Conservation (phyloP, 2,888 invertebrate genomes). For the Acanthococcus lagerstroemiae region DNA sequence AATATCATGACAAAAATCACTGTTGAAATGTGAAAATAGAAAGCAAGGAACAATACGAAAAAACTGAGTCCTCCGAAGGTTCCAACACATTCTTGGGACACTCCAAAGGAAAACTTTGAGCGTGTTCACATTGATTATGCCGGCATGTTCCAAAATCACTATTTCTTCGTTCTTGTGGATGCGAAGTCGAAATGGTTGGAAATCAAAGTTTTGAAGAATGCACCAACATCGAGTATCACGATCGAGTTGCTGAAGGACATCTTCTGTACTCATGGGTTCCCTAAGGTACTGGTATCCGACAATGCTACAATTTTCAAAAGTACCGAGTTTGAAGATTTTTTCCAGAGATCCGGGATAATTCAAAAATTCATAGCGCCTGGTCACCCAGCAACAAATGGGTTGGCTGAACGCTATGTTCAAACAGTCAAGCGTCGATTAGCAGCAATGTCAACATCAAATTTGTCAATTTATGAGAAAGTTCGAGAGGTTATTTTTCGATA, state of each 20-base stretch:
- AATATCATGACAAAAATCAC: too few relatives aligned
- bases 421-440: slow-evolving; percentile 30
- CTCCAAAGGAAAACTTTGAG: slow-evolving; percentile 6
- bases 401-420: slow-evolving; percentile 32
- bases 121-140: slow-evolving; percentile 14
- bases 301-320: slow-evolving; percentile 18
- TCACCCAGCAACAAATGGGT: too few relatives aligned
- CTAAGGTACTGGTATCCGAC: neutral
- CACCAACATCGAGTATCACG: neutral
- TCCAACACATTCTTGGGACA: neutral
- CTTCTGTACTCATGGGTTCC: neutral
- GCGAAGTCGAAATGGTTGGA: slow-evolving; percentile 7
- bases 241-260: neutral
- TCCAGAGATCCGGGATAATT: slow-evolving; percentile 33
- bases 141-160: slow-evolving; percentile 16
- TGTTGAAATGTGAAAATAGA: too few relatives aligned
- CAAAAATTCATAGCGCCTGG: too few relatives aligned
- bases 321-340: slow-evolving; percentile 34
- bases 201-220: neutral
- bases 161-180: slow-evolving; percentile 21
- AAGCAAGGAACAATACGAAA: too few relatives aligned
- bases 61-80: too few relatives aligned
- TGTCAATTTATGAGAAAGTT: neutral
- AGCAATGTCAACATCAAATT: neutral
- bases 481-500: neutral